These are phyloP conservation scores for Agrotis ipsilon DNA, from an alignment of 2,888 invertebrate species.

Conservation along the genomic window DNA sequence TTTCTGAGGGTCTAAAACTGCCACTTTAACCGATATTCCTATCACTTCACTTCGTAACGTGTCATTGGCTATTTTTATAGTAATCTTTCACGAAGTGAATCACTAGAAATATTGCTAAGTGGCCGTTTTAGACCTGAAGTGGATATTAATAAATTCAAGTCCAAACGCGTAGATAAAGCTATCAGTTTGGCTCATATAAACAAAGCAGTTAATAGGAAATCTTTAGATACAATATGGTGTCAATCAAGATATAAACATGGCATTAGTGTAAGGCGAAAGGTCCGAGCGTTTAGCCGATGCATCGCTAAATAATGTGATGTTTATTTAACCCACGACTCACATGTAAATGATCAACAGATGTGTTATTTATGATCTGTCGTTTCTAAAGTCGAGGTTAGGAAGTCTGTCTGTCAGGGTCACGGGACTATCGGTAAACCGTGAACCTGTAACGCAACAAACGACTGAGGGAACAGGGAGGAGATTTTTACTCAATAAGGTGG, in stretches of 20 bases:
- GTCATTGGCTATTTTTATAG: no score
- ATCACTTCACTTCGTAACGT: no score
- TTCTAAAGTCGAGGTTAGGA: constrained; percentile 15
- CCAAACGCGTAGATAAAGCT: neutral
- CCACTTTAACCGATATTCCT: no score
- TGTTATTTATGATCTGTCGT: constrained; percentile 29
- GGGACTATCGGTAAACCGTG: no score
- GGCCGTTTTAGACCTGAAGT: no score
- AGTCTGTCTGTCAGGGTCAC: no score
- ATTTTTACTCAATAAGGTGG: no score
- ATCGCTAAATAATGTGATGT: constrained; percentile 23
- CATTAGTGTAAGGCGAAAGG: constrained; percentile 16
- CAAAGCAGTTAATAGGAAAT: neutral
- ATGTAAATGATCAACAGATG: constrained; percentile 33
- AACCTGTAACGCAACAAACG: no score
- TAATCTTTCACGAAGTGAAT: no score
- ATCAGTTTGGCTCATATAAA: constrained; percentile 9
- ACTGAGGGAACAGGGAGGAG: no score
- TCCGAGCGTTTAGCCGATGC: neutral
- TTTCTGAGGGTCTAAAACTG: no score
- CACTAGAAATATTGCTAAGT: no score
- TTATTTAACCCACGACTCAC: constrained; percentile 37
- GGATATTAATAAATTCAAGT: neutral
- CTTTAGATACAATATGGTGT: neutral
- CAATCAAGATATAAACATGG: constrained; percentile 13